These are phyloP conservation scores for Anthrax anthrax DNA, from an alignment of 2,888 invertebrate genomes.

Conservation along the genomic window DNA sequence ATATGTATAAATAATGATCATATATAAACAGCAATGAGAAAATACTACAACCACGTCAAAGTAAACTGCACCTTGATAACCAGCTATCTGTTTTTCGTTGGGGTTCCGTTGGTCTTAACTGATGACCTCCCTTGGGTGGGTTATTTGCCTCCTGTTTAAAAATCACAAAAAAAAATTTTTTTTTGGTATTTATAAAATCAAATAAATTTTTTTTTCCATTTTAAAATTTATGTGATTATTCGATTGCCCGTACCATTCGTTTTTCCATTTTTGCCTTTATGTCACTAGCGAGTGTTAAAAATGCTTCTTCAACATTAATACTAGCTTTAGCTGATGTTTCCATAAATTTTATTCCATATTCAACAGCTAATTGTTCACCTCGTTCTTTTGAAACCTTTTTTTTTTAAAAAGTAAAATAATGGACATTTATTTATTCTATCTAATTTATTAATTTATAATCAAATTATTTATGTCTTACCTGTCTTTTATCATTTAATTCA, in stretches of 20 bases:
- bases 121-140: conserved; percentile 72
- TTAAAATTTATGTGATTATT: background rate
- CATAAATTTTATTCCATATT: conserved; percentile 98
- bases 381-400: conserved; percentile 90
- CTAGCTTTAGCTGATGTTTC: conserved; percentile 98
- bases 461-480: conserved; percentile 38
- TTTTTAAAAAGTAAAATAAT: too few species aligned
- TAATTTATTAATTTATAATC: too few species aligned
- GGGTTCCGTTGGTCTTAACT: conserved; percentile 62
- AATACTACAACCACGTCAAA: conserved; percentile 48
- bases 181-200: background rate
- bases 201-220: too few species aligned
- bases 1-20: conserved; percentile 9
- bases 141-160: conserved; percentile 68
- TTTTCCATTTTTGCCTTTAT: conserved; percentile 98
- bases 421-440: background rate
- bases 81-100: conserved; percentile 71
- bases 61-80: conserved; percentile 74
- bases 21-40: conserved; percentile 3
- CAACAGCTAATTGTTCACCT: conserved; percentile 92
- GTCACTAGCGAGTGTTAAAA: conserved; percentile 92
- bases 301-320: conserved; percentile 95
- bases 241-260: conserved; percentile 61
- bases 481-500: conserved; percentile 90
- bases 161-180: conserved; percentile 2